phyloP scores from a whole-genome alignment of 2,888 invertebrate species.

The Conchocele bisecta region DNA sequence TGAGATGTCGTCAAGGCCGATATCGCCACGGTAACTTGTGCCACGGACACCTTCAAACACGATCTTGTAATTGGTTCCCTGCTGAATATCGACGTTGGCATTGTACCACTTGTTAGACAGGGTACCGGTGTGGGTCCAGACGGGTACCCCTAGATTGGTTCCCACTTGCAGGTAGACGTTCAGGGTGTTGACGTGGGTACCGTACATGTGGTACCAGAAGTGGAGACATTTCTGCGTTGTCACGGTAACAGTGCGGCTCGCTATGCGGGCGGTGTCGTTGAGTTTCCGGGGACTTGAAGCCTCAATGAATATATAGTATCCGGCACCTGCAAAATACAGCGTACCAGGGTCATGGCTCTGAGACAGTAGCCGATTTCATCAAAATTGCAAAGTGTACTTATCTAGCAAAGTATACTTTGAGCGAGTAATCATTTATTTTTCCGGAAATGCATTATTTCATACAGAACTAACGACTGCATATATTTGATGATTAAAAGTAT shows the following conservation, averaged over 20 bases:
- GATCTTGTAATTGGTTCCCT: conserved; percentile 62
- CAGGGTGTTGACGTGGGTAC: conserved; percentile 70
- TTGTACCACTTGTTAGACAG: conserved; percentile 72
- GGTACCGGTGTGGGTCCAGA: conserved; percentile 73
- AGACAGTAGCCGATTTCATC: too few species aligned
- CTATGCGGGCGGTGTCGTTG: conserved; percentile 67
- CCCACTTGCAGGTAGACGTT: conserved; percentile 68
- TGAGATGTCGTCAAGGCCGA: conserved; percentile 76
- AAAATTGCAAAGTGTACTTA: too few species aligned
- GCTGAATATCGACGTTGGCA: conserved; percentile 62
- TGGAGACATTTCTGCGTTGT: conserved; percentile 66
- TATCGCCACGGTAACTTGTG: conserved; percentile 70
- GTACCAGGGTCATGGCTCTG: too few species aligned
- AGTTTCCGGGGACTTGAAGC: conserved; percentile 62
- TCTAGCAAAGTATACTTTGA: too few species aligned
- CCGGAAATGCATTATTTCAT: too few species aligned
- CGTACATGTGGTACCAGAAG: conserved; percentile 81
- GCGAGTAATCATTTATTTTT: too few species aligned
- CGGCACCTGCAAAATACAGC: conserved; percentile 44
- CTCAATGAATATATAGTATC: conserved; percentile 75
- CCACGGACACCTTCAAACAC: conserved; percentile 76
- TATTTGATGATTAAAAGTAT: too few species aligned
- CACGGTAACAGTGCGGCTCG: conserved; percentile 50
- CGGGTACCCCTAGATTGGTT: conserved; percentile 50
- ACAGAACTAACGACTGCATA: too few species aligned